A percentile compares a stretch with the other conserved stretches of the same genome.
Conservation (phyloP, 1,140 invertebrate genomes). For the Zeugodacus cucurbitae region DNA sequence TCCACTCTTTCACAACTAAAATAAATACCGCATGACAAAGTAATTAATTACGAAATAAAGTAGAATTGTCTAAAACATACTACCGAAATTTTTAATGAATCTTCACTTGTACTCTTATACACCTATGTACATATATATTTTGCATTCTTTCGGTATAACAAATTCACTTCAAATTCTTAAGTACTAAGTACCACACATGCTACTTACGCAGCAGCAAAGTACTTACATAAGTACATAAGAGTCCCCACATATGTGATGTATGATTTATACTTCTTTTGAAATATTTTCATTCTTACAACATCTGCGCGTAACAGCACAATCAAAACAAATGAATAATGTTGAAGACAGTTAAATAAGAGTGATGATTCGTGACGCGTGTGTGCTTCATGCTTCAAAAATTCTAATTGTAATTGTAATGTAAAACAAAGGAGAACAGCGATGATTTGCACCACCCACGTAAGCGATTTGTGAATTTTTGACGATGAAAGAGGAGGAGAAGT, state of each 20-base stretch:
- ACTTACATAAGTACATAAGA: no score
- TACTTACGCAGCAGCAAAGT: no score
- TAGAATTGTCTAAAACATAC: no score
- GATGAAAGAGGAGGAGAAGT: background rate
- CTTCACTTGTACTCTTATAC: no score
- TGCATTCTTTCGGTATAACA: no score
- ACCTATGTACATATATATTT: no score
- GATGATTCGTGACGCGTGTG: background rate
- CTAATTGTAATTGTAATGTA: background rate
- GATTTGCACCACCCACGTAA: background rate
- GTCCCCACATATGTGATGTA: background rate
- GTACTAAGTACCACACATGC: no score
- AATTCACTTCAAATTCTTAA: no score
- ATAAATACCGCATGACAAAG: no score
- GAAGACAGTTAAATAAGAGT: constrained; percentile 1
- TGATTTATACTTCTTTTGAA: background rate
- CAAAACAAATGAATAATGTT: constrained; percentile 29
- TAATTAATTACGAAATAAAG: no score
- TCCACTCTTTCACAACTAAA: no score
- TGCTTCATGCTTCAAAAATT: background rate
- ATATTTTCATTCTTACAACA: background rate
- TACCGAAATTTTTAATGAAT: no score
- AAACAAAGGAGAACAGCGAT: background rate
- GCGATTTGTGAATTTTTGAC: background rate
- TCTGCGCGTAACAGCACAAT: background rate